A percentile compares a stretch with the other conserved stretches of the same genome.
These are phyloP conservation scores for Gephyroberyx darwinii DNA, from an alignment of 2,797 vertebrate species.

Conservation along the genomic window DNA sequence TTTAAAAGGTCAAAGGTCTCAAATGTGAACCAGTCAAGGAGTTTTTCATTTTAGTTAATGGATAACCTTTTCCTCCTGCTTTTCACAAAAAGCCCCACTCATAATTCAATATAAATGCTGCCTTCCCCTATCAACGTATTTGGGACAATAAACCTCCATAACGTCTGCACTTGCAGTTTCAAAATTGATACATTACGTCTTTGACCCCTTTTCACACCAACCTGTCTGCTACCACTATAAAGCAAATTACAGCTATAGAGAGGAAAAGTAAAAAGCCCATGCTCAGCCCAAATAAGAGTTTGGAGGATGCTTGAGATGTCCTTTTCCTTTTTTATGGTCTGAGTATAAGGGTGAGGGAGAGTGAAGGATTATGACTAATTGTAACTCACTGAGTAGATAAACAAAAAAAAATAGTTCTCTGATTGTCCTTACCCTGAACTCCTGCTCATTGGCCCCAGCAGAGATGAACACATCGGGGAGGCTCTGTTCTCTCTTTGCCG, in stretches of 20 bases:
- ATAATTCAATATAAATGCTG: slow-evolving; percentile 9
- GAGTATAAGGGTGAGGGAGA: slow-evolving; percentile 7
- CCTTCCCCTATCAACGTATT: not conserved
- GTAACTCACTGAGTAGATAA: slow-evolving; percentile 47
- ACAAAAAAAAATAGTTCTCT: slow-evolving; percentile 38
- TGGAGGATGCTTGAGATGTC: slow-evolving; percentile 24
- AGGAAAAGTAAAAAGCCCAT: too few relatives aligned
- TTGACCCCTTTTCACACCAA: not conserved
- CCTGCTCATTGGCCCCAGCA: slow-evolving; percentile 41
- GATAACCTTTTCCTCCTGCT: slow-evolving; percentile 4
- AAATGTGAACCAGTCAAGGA: slow-evolving; percentile 13
- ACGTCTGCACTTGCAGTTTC: not conserved
- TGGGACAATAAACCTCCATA: not conserved
- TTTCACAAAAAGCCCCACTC: not conserved
- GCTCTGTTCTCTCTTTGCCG: slow-evolving; percentile 16
- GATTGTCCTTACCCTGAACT: slow-evolving; percentile 47
- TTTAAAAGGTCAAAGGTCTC: slow-evolving; percentile 63
- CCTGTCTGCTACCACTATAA: slow-evolving; percentile 1
- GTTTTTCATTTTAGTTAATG: slow-evolving; percentile 31
- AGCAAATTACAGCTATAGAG: not conserved
- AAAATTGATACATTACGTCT: too few relatives aligned
- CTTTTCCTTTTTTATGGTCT: slow-evolving; percentile 15
- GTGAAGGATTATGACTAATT: slow-evolving; percentile 28
- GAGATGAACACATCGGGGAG: slow-evolving; percentile 31
- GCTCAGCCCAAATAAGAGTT: not conserved